Conservation (phyloP, 2,113 vertebrate species). For the Cheirogaleus medius region DNA sequence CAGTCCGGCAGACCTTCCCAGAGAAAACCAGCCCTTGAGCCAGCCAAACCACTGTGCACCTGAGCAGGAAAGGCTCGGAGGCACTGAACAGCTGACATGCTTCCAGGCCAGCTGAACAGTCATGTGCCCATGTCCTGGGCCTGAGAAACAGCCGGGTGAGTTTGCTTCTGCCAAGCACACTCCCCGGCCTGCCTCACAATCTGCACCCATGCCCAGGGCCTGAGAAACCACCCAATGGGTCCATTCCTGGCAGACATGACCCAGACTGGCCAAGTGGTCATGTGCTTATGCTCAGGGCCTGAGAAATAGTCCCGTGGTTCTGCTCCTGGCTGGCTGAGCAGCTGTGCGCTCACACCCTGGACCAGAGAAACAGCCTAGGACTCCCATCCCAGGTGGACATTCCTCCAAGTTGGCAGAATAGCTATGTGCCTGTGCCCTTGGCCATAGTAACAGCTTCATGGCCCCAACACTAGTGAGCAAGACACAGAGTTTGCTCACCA, state of each 20-base stretch:
- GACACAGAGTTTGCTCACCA: background rate
- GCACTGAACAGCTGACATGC: background rate
- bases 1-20: background rate
- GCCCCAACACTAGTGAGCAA: background rate
- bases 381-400: background rate
- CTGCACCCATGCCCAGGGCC: background rate
- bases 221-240: background rate
- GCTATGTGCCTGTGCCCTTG: background rate
- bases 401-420: background rate
- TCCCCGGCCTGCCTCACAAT: background rate
- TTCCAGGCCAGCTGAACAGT: background rate
- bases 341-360: background rate
- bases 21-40: background rate
- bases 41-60: background rate
- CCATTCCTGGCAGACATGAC: background rate
- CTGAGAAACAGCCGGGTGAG: background rate
- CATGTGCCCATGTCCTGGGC: background rate
- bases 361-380: background rate
- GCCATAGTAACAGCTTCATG: background rate
- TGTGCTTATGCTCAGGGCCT: background rate
- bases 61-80: background rate
- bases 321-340: background rate
- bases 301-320: background rate
- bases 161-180: background rate
- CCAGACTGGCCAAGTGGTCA: background rate